Evolutionary conservation across 2,888 invertebrate species (phyloP).

Genomic region (Palloptera scutellata): DNA sequence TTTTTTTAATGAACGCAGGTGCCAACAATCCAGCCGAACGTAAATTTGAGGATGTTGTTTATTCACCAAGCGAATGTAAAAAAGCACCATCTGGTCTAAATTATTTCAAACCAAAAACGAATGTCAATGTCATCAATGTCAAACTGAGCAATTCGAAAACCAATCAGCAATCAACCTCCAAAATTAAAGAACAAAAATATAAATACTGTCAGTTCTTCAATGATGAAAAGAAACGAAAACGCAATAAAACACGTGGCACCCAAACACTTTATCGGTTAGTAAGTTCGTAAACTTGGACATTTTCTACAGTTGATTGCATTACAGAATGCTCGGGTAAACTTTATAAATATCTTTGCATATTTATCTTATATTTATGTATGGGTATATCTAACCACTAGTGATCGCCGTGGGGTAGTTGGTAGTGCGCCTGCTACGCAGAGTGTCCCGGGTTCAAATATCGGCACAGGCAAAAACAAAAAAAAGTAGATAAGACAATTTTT

Average conservation of each 20-base stretch:
- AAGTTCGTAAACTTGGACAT: too few relatives aligned
- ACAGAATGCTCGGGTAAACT: too few relatives aligned
- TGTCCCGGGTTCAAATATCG: too few relatives aligned
- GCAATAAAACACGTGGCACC: conserved; percentile 52
- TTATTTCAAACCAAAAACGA: conserved; percentile 36
- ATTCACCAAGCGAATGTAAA: conserved; percentile 45
- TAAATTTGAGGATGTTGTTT: conserved; percentile 30
- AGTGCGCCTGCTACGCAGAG: too few relatives aligned
- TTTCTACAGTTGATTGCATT: too few relatives aligned
- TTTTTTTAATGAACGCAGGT: conserved; percentile 24
- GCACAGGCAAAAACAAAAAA: too few relatives aligned
- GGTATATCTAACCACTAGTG: too few relatives aligned
- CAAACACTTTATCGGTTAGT: conserved; percentile 59
- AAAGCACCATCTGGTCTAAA: conserved; percentile 38
- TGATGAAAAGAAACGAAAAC: conserved; percentile 9
- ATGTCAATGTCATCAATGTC: conserved; percentile 47
- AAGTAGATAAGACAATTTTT: too few relatives aligned
- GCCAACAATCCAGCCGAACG: conserved; percentile 38
- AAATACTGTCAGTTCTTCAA: conserved; percentile 44
- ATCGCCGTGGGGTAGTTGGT: too few relatives aligned
- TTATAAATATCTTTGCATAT: too few relatives aligned
- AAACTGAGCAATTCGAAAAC: conserved; percentile 44
- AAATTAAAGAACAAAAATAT: conserved; percentile 26
- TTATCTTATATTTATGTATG: too few relatives aligned
- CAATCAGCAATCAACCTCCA: not conserved